A percentile compares a stretch with the other conserved stretches of the same genome.
Conservation (phyloP, 1,140 invertebrate genomes). For the Spodoptera frugiperda region DNA sequence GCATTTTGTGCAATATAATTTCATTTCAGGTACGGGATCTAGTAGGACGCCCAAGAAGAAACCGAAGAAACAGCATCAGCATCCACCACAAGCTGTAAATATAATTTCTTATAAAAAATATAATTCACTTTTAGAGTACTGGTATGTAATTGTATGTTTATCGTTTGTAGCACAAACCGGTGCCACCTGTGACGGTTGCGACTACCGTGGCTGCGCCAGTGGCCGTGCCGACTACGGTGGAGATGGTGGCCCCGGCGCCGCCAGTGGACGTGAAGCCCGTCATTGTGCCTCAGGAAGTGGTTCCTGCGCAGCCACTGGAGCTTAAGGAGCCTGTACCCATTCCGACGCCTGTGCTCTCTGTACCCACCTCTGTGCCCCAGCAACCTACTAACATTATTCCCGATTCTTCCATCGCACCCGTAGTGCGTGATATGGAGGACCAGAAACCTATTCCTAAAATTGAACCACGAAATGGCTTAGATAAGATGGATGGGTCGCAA, state of each 20-base stretch:
- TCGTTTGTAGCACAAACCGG: slow-evolving; percentile 28
- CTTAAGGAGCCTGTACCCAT: slow-evolving; percentile 41
- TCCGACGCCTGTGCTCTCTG: slow-evolving; percentile 75
- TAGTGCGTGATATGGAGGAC: slow-evolving; percentile 59
- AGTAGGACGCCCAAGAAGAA: slow-evolving; percentile 83
- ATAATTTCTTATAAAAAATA: slow-evolving; percentile 46
- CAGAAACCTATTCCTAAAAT: slow-evolving; percentile 64
- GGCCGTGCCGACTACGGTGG: slow-evolving; percentile 29
- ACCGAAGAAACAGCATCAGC: slow-evolving; percentile 77
- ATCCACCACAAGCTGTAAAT: slow-evolving; percentile 71
- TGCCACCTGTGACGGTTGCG: slow-evolving; percentile 47
- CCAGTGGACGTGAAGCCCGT: slow-evolving; percentile 29
- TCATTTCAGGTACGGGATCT: slow-evolving; percentile 71
- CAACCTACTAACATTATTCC: slow-evolving; percentile 53
- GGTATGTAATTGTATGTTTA: neutral
- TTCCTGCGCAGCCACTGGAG: slow-evolving; percentile 48
- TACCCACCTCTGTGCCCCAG: slow-evolving; percentile 57
- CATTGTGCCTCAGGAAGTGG: slow-evolving; percentile 50
- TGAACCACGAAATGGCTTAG: slow-evolving; percentile 77
- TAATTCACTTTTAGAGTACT: neutral
- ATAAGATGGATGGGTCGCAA: slow-evolving; percentile 78
- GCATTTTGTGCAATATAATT: slow-evolving; percentile 9
- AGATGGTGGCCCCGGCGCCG: slow-evolving; percentile 48
- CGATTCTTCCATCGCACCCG: slow-evolving; percentile 63
- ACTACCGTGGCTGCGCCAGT: slow-evolving; percentile 49